phyloP scores from a whole-genome alignment of 2,797 vertebrate species.

The Buceros bicornis region DNA sequence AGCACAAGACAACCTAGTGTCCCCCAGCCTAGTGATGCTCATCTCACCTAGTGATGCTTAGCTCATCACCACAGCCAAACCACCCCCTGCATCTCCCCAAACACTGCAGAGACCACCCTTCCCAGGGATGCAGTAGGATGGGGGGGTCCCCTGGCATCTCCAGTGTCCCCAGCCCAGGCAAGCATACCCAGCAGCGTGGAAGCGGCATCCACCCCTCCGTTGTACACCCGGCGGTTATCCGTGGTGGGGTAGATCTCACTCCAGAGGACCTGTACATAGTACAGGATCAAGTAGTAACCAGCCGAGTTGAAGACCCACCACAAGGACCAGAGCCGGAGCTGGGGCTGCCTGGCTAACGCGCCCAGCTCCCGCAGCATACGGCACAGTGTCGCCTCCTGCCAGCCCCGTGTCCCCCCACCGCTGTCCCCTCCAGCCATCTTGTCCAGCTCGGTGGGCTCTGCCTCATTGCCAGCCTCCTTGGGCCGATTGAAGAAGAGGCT shows the following conservation, averaged over 20 bases:
- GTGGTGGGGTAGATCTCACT: constrained; percentile 73
- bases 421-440: constrained; percentile 65
- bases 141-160: not conserved
- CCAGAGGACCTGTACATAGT: constrained; percentile 96
- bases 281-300: constrained; percentile 94
- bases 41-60: not conserved
- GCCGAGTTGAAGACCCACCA: constrained; percentile 97
- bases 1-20: not conserved
- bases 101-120: fast-evolving
- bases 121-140: not conserved
- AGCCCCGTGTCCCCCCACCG: fast-evolving
- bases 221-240: constrained; percentile 84
- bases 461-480: fast-evolving
- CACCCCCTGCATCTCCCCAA: not conserved
- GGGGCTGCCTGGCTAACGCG: constrained; percentile 75
- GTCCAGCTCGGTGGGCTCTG: constrained; percentile 77
- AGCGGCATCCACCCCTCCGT: constrained; percentile 91
- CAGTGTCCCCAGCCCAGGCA: fast-evolving
- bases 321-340: constrained; percentile 91
- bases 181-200: constrained; percentile 70
- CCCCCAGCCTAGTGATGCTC: not conserved
- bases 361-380: constrained; percentile 88
- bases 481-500: constrained; percentile 92
- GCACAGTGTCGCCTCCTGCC: constrained; percentile 77
- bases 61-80: not conserved